These are phyloP conservation scores for Papilio protenor DNA, from an alignment of 2,888 invertebrate genomes.

Conservation along the genomic window DNA sequence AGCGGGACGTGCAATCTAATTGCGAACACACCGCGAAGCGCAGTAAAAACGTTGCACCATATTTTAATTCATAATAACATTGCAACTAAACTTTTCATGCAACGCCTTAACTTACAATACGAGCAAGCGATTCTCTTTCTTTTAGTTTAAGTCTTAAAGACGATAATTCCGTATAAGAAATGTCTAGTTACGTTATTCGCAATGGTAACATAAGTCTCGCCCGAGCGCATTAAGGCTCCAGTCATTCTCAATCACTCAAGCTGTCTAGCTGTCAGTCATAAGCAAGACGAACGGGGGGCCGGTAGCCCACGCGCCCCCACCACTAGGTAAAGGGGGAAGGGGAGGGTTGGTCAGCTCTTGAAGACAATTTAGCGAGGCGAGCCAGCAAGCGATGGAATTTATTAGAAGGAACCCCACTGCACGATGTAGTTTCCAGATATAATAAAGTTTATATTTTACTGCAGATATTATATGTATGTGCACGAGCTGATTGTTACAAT, in stretches of 20 bases:
- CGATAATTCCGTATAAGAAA: slow-evolving; percentile 55
- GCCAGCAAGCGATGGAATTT: slow-evolving; percentile 78
- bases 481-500: background rate
- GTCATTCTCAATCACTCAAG: slow-evolving; percentile 84
- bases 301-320: slow-evolving; percentile 65
- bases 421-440: slow-evolving; percentile 59
- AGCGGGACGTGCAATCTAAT: slow-evolving; percentile 63
- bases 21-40: slow-evolving; percentile 68
- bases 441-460: slow-evolving; percentile 57
- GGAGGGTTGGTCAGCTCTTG: slow-evolving; percentile 77
- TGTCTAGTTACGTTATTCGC: slow-evolving; percentile 58
- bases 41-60: slow-evolving; percentile 75
- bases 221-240: slow-evolving; percentile 81
- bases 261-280: slow-evolving; percentile 83
- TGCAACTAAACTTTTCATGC: slow-evolving; percentile 47
- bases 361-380: slow-evolving; percentile 82
- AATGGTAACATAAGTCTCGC: slow-evolving; percentile 60
- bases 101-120: slow-evolving; percentile 41
- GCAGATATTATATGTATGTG: slow-evolving; percentile 47
- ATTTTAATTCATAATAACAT: slow-evolving; percentile 80
- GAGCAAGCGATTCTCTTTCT: slow-evolving; percentile 43
- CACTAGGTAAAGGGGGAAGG: slow-evolving; percentile 57
- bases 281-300: slow-evolving; percentile 82
- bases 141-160: slow-evolving; percentile 51
- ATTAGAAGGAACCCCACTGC: slow-evolving; percentile 68